Conservation (phyloP, 2,113 vertebrate species). For the human (Homo sapiens) region GRCh38 chr1:205022001-205022500, state of each 20-base stretch:
- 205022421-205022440: not conserved
- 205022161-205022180: conserved; percentile 33
- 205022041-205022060: not conserved
- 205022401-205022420: not conserved
- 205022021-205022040: not conserved
- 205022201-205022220: conserved; percentile 64
- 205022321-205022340: conserved; percentile 23
- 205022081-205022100: conserved; percentile 69
- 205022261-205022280: conserved; percentile 60
- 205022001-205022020: not conserved
- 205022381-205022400: not conserved
- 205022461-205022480: not conserved
- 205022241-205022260: conserved; percentile 51
- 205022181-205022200: conserved; percentile 21
- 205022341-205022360: not conserved
- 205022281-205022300: not conserved
- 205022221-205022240: conserved; percentile 38
- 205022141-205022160: conserved; percentile 78
- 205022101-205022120: conserved; percentile 84
- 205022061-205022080: conserved; percentile 7
- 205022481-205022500: not conserved
- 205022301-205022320: not conserved
- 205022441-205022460: not conserved
- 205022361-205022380: not conserved
- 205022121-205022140: conserved; percentile 44